These are phyloP conservation scores for Ptychodera flava DNA, from an alignment of 35 echinoderm and acorn worm species.

Conservation along the genomic window DNA sequence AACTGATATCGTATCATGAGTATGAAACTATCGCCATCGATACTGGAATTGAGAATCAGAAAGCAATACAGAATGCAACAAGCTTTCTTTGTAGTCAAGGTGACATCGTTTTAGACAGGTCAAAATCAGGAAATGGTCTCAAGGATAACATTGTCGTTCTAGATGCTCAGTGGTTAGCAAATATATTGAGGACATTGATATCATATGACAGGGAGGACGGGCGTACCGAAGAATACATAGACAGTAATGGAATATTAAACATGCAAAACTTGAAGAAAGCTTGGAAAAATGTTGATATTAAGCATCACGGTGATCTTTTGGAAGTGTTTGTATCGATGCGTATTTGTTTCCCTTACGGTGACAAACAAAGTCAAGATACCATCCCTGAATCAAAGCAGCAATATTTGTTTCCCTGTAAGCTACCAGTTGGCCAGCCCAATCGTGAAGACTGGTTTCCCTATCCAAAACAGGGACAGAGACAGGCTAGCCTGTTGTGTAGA, in stretches of 20 bases:
- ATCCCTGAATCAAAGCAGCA: not conserved
- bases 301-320: not conserved
- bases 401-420: not conserved
- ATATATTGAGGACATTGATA: not conserved
- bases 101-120: not conserved
- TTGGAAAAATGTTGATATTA: not conserved
- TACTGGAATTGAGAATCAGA: not conserved
- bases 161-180: not conserved
- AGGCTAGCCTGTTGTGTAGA: not conserved
- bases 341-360: not conserved
- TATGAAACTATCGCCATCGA: not conserved
- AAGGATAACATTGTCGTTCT: not conserved
- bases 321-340: not conserved
- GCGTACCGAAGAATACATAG: not conserved
- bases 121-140: not conserved
- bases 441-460: not conserved
- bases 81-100: not conserved
- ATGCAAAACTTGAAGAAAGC: not conserved
- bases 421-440: not conserved
- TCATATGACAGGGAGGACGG: not conserved
- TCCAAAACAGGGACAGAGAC: not conserved
- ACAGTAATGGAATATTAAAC: not conserved
- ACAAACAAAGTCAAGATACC: not conserved
- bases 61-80: not conserved
- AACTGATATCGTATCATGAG: not conserved